Conservation (phyloP, 2,113 vertebrate genomes). For the Coptodon rendalli region DNA sequence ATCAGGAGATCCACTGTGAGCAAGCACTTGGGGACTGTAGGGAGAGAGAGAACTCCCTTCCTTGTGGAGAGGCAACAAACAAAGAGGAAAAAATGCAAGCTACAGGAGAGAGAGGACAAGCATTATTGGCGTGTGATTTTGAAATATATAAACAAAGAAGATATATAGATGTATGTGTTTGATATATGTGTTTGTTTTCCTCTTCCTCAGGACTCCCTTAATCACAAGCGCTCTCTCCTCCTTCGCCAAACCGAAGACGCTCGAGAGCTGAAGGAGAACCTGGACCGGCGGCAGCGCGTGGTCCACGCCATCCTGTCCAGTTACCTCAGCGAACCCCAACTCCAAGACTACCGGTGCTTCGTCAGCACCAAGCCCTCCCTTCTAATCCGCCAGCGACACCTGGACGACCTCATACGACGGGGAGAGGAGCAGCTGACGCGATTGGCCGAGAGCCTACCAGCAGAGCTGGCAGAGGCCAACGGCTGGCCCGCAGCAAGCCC, state of each 20-base stretch:
- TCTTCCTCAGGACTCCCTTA: conserved; percentile 77
- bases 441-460: conserved; percentile 80
- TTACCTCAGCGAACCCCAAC: conserved; percentile 78
- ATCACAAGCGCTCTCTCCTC: conserved; percentile 83
- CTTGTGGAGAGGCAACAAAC: neutral
- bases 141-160: neutral
- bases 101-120: neutral
- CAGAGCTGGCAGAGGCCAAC: conserved; percentile 17
- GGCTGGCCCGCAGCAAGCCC: neutral
- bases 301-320: conserved; percentile 82
- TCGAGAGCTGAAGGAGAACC: conserved; percentile 92
- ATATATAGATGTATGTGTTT: neutral
- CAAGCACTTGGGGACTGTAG: neutral
- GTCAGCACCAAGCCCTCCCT: conserved; percentile 86
- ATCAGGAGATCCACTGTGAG: neutral
- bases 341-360: conserved; percentile 83
- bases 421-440: conserved; percentile 84
- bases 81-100: neutral
- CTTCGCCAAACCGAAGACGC: conserved; percentile 89
- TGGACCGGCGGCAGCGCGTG: conserved; percentile 85
- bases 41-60: neutral
- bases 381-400: conserved; percentile 86
- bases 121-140: neutral
- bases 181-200: neutral
- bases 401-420: conserved; percentile 87